Evolutionary conservation across 2,888 invertebrate species (phyloP).

Genomic region (Vanessa cardui): DNA sequence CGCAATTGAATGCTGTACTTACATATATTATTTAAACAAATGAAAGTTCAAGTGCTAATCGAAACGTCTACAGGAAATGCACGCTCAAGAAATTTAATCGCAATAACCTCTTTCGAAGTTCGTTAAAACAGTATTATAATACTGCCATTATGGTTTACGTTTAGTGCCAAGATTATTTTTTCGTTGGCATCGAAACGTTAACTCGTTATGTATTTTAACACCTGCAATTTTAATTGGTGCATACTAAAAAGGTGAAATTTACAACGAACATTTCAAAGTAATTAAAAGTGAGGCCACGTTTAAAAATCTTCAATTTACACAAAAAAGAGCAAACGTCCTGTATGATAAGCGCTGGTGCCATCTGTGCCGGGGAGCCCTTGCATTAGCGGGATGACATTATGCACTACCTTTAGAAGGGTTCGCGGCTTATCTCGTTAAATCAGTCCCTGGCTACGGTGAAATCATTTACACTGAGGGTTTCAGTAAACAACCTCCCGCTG

Average conservation of each 20-base stretch:
- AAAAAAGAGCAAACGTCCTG: constrained; percentile 45
- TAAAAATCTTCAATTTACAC: constrained; percentile 14
- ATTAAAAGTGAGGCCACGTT: constrained; percentile 4
- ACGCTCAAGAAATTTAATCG: constrained; percentile 14
- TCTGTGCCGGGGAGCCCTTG: constrained; percentile 76
- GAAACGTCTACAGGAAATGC: constrained; percentile 23
- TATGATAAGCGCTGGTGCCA: constrained; percentile 79
- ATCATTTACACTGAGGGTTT: constrained; percentile 62
- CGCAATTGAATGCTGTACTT: constrained; percentile 29
- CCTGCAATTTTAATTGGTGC: constrained; percentile 24
- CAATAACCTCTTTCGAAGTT: neutral
- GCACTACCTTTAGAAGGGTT: constrained; percentile 74
- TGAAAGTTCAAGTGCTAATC: constrained; percentile 34
- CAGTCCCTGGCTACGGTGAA: constrained; percentile 56
- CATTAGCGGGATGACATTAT: constrained; percentile 81
- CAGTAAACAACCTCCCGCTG: constrained; percentile 62
- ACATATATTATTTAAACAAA: constrained; percentile 29
- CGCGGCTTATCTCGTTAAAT: constrained; percentile 77
- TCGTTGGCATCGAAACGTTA: constrained; percentile 13
- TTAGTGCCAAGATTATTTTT: constrained; percentile 16
- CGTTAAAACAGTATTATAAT: neutral
- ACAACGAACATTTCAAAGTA: constrained; percentile 1
- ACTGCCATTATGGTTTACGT: constrained; percentile 5
- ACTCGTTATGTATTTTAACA: constrained; percentile 17
- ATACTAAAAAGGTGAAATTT: constrained; percentile 6